Base-by-base conservation (phyloP, 1,140 invertebrate genomes). In the Drosophila nasuta region DNA sequence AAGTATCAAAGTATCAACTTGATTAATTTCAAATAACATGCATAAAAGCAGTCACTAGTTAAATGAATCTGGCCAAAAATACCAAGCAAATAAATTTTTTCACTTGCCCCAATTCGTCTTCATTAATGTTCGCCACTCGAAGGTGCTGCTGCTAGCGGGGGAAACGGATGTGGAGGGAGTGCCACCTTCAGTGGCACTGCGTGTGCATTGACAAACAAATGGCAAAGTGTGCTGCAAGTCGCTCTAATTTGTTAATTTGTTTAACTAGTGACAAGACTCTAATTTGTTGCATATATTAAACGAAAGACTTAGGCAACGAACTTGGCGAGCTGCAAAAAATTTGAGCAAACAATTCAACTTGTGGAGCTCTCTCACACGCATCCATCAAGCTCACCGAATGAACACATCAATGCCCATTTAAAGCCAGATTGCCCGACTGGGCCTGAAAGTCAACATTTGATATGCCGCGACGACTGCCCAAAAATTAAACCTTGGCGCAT, bases 341-440 rank as follows among this genome's bases (percentile, higher is more conserved):
- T 6, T 49, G 62, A n/a, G 4, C 48, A 30, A 70, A 33, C 65
- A 71, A 66, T 57, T 35, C 52, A 56, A 43, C 13, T 59, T 33
- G 20, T 25, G 43, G 20, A 45, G 20, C 52, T 75, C 20, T 25
- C 20, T 25, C 65, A 45, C 72, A 70, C 59, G 63, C 82, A 87
- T 89, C 63, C 70, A 89, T 89, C 83, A 88, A 83, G 85, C 54
- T 69, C 74, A 59, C 63, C 79, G 82, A 86, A 86, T 86, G 82
- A 86, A 87, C 79, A 87, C 79, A 82, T 86, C 82, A 87, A 81
- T 86, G 83, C 59, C 77, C 77, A 81, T 88, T 89, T 88, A 72
- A 13, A 62, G 73, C 60, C 41, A 43, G 11, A 15, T 58, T 57
- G 30, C 56, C 57, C 57, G 46, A 59, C 60, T 52, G 46, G 72